phyloP scores from a whole-genome alignment of 2,113 vertebrate species.

The Ornithorhynchus anatinus region DNA sequence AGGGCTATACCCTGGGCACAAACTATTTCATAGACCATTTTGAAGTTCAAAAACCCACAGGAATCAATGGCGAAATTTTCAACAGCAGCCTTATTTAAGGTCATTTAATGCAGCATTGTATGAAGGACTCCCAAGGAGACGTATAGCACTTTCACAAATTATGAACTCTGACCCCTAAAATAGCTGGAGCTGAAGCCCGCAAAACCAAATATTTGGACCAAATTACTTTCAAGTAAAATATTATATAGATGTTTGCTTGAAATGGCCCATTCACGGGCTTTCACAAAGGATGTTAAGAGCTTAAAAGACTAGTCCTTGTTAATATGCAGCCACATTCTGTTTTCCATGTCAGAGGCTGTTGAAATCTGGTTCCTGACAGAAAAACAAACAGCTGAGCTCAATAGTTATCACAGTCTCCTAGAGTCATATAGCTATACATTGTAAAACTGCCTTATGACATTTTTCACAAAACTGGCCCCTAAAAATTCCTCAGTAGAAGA shows the following conservation, averaged over 20 bases:
- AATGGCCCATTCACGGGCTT: slow-evolving; percentile 21
- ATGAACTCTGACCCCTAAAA: background rate
- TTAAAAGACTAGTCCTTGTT: slow-evolving; percentile 32
- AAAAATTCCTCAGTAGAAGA: background rate
- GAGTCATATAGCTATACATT: too few species aligned
- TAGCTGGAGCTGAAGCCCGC: background rate
- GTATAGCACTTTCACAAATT: background rate
- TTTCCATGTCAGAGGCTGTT: background rate
- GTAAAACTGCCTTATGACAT: background rate
- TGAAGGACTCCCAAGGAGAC: slow-evolving; percentile 14
- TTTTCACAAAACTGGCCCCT: background rate
- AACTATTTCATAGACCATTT: background rate
- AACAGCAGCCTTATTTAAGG: background rate
- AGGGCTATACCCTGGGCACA: too few species aligned
- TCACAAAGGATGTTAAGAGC: slow-evolving; percentile 25
- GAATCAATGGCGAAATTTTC: background rate
- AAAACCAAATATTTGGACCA: background rate
- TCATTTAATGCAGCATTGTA: background rate
- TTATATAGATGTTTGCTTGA: slow-evolving; percentile 33
- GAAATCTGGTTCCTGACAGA: background rate
- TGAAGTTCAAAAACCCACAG: background rate
- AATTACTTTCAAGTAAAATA: slow-evolving; percentile 24
- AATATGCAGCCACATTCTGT: background rate
- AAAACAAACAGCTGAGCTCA: background rate
- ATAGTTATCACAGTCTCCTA: background rate